These are phyloP conservation scores for Hyposoter dolosus DNA, from an alignment of 2,888 invertebrate genomes.

Conservation along the genomic window DNA sequence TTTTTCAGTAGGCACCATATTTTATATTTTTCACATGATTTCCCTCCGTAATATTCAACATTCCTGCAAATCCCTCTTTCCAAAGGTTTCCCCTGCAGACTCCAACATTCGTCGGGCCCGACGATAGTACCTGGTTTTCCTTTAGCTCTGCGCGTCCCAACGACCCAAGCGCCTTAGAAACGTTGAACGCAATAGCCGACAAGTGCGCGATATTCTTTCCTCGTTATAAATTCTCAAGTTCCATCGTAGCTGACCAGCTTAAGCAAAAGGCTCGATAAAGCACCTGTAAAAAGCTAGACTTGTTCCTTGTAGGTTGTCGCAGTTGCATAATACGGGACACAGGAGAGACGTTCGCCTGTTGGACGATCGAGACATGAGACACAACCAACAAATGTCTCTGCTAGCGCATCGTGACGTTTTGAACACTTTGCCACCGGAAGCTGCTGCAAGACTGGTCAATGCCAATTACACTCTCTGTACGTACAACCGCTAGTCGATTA, in stretches of 20 bases:
- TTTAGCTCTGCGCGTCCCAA: slow-evolving; percentile 8
- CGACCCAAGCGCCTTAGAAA: slow-evolving; percentile 12
- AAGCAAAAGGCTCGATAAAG: slow-evolving; percentile 36
- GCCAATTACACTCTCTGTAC: slow-evolving; percentile 91
- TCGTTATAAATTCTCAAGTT: slow-evolving; percentile 5
- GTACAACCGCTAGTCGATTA: slow-evolving; percentile 79
- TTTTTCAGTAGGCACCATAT: neutral
- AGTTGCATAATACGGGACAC: slow-evolving; percentile 91
- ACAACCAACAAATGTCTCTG: slow-evolving; percentile 90
- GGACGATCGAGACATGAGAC: slow-evolving; percentile 91
- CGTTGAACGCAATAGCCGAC: slow-evolving; percentile 35
- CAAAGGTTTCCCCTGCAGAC: slow-evolving; percentile 34
- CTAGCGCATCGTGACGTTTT: slow-evolving; percentile 90
- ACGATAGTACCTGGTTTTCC: slow-evolving; percentile 28
- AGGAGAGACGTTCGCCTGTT: slow-evolving; percentile 91
- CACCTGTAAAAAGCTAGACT: slow-evolving; percentile 69
- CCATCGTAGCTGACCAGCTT: neutral
- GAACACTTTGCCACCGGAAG: slow-evolving; percentile 89
- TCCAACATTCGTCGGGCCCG: neutral
- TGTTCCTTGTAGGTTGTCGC: slow-evolving; percentile 87
- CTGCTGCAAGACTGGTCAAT: slow-evolving; percentile 90
- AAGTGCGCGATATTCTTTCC: slow-evolving; percentile 44
- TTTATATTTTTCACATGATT: neutral
- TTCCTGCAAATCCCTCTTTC: slow-evolving; percentile 11
- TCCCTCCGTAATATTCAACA: neutral